Percentiles rank a stretch among this genome's conserved stretches.
phyloP scores from a whole-genome alignment of 2,113 vertebrate species.

The Choloepus hoffmanni region DNA sequence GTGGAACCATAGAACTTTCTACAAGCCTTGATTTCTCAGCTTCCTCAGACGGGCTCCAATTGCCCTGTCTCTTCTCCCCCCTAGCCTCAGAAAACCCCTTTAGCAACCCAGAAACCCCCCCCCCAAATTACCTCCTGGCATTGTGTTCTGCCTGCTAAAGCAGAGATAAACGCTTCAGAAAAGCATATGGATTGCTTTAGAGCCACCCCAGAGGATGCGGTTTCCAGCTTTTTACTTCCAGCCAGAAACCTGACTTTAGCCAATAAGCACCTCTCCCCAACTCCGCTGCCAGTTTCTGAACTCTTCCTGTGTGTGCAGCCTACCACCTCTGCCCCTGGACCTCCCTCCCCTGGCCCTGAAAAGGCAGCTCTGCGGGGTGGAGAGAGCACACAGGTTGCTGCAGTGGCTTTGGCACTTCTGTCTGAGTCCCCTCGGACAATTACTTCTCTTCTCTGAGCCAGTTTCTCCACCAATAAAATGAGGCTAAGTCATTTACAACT shows the following conservation, averaged over 20 bases:
- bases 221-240: background rate
- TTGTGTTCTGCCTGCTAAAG: slow-evolving; percentile 15
- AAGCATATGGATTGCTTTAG: background rate
- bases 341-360: background rate
- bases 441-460: background rate
- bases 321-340: background rate
- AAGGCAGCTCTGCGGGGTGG: background rate
- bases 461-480: background rate
- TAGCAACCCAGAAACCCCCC: background rate
- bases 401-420: slow-evolving; percentile 36
- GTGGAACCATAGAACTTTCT: background rate
- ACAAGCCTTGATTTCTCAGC: background rate
- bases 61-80: background rate
- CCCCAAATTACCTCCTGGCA: background rate
- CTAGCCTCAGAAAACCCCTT: background rate
- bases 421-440: background rate
- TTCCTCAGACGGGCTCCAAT: background rate
- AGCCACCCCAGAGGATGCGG: background rate
- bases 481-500: background rate
- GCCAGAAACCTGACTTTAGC: background rate
- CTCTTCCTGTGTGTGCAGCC: rapidly evolving
- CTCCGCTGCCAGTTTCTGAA: background rate
- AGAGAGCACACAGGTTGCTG: background rate
- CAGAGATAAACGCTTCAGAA: slow-evolving; percentile 9
- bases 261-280: background rate